Evolutionary conservation across 2,888 invertebrate species (phyloP).

Genomic region (Drosophila anomelani): DNA sequence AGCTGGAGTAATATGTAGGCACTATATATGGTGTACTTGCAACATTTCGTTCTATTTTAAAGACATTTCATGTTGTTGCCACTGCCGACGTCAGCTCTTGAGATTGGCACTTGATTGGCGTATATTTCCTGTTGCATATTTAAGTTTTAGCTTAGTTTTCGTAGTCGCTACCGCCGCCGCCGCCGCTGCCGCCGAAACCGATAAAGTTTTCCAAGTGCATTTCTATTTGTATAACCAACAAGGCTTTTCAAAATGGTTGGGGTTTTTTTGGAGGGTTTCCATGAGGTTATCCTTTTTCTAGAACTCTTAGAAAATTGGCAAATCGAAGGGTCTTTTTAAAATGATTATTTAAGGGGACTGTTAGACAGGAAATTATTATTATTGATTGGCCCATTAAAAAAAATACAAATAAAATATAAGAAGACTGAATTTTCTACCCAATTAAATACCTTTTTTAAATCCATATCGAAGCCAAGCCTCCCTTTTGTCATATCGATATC

Average conservation of each 20-base stretch:
- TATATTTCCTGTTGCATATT: constrained; percentile 83
- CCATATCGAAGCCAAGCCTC: not conserved
- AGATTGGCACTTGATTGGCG: constrained; percentile 84
- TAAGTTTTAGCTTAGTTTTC: constrained; percentile 72
- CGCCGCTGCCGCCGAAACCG: constrained; percentile 20
- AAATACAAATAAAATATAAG: not conserved
- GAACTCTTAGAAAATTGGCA: not conserved
- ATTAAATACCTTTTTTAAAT: not conserved
- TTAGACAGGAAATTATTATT: not conserved
- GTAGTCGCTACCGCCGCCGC: constrained; percentile 20
- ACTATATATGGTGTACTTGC: constrained; percentile 2
- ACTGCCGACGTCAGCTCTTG: constrained; percentile 68
- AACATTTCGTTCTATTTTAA: constrained; percentile 77
- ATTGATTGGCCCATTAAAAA: not conserved
- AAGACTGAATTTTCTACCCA: not conserved
- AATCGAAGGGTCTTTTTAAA: not conserved
- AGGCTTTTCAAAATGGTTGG: constrained; percentile 22
- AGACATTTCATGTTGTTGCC: constrained; percentile 67
- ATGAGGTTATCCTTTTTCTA: not conserved
- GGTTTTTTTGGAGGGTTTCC: not conserved
- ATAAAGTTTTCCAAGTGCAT: constrained; percentile 65
- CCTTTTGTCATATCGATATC: not conserved
- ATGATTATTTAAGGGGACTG: not conserved
- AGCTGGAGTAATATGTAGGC: constrained; percentile 1
- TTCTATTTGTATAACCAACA: constrained; percentile 76